Base-by-base conservation (phyloP, 2,888 invertebrate genomes). In the Keiferia lycopersicella region DNA sequence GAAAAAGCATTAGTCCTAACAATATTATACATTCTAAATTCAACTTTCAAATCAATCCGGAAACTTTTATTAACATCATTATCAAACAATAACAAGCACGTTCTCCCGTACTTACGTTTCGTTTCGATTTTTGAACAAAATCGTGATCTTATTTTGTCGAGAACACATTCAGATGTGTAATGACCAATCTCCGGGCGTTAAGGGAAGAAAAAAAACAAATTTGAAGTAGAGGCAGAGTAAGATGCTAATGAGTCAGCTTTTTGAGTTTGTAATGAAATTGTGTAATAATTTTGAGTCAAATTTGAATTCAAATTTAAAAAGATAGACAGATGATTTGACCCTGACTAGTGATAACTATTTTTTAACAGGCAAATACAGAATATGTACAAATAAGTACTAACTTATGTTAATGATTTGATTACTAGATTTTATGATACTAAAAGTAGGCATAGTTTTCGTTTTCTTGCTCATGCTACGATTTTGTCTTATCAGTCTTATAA, bases 81-180 rank as follows among this genome's bases (percentile, higher is more conserved):
- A n/a, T n/a, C n/a, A n/a, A n/a, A n/a, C n/a, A n/a, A 86, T 86
- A 88, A 87, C 88, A 86, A 88, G 87, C 88, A 89, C 86, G 88
- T 83, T 82, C 82, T 53, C 51, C 51, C 82, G 84, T 83, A 85
- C 86, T 88, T 88, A 85, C 86, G 78, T 81, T 80, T 77, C 82
- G 82, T 80, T 83, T 82, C 81, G 74, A 84, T 83, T 86, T 88
- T 86, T 87, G 87, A 51, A 88, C 84, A 76, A 79, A 87, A 84
- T 87, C 89, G 89, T 90, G 88, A 86, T 84, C 82, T 80, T 86
- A 88, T 87, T 88, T 86, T 88, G 83, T 87, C 77, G 77, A 82
- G 83, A 85, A 83, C 85, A 86, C 86, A 89, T 90, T 91, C 91
- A 91, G 87, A 90, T 90, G 86, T 85, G 89, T 89, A 88, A 88